Percentiles rank a stretch among this genome's conserved stretches.
Evolutionary conservation across 2,113 vertebrate species (phyloP).

Genomic region (Hippopotamus amphibius): DNA sequence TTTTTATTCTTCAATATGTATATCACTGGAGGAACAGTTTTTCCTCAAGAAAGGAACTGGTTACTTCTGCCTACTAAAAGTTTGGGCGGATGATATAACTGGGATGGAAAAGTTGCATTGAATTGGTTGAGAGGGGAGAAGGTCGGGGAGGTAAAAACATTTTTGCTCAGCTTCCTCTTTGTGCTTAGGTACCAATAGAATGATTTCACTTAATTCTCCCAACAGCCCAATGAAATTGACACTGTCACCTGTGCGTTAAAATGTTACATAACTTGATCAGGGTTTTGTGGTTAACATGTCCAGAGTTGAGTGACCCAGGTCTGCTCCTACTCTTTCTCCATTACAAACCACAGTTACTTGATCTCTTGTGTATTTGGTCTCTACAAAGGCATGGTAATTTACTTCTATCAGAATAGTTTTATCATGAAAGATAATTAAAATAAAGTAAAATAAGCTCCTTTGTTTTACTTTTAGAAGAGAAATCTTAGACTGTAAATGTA

Average conservation of each 20-base stretch:
- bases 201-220: background rate
- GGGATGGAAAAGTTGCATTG: background rate
- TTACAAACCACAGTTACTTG: background rate
- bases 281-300: background rate
- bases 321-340: background rate
- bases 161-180: background rate
- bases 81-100: background rate
- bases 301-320: background rate
- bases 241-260: background rate
- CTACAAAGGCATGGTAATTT: background rate
- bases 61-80: background rate
- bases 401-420: constrained; percentile 6
- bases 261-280: background rate
- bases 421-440: constrained; percentile 3
- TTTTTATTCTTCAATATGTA: background rate
- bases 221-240: background rate
- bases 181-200: background rate
- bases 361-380: background rate
- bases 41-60: background rate
- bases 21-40: background rate
- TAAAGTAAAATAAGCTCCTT: background rate
- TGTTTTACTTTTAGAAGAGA: constrained; percentile 19
- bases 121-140: background rate
- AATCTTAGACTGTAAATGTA: background rate
- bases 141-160: background rate